Conservation (phyloP, 2,113 vertebrate genomes). For the Coracopsis vasa region DNA sequence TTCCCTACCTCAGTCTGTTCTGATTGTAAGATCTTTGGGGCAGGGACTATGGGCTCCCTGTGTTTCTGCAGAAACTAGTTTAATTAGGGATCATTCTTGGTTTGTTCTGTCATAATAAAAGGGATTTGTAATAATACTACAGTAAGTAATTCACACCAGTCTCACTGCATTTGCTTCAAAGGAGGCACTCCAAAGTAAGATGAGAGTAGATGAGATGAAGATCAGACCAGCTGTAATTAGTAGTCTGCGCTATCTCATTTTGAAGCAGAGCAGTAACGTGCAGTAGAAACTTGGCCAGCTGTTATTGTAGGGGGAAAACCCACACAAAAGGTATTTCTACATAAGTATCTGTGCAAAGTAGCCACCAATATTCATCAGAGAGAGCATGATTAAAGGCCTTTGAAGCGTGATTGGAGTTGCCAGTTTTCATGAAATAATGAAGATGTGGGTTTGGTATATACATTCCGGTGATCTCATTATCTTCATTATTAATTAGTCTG, state of each 20-base stretch:
- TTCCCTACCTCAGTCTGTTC: neutral
- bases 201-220: slow-evolving; percentile 18
- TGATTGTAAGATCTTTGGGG: neutral
- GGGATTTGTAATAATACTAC: neutral
- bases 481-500: slow-evolving; percentile 61
- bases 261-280: neutral
- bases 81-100: neutral
- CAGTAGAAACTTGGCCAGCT: neutral
- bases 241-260: neutral
- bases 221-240: slow-evolving; percentile 38
- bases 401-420: slow-evolving; percentile 18
- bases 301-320: neutral
- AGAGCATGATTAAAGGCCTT: slow-evolving; percentile 37
- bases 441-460: neutral
- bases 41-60: neutral
- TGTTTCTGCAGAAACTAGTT: neutral
- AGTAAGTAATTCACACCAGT: neutral
- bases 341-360: neutral
- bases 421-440: slow-evolving; percentile 37
- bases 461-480: slow-evolving; percentile 50
- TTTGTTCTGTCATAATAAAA: slow-evolving; percentile 8
- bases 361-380: neutral
- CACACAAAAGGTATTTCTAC: slow-evolving; percentile 2
- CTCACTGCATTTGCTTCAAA: slow-evolving; percentile 30
- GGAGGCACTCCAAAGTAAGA: slow-evolving; percentile 31